A percentile compares a stretch with the other conserved stretches of the same genome.
Conservation (phyloP, 1,140 invertebrate species). For the Pristionchus pacificus region DNA sequence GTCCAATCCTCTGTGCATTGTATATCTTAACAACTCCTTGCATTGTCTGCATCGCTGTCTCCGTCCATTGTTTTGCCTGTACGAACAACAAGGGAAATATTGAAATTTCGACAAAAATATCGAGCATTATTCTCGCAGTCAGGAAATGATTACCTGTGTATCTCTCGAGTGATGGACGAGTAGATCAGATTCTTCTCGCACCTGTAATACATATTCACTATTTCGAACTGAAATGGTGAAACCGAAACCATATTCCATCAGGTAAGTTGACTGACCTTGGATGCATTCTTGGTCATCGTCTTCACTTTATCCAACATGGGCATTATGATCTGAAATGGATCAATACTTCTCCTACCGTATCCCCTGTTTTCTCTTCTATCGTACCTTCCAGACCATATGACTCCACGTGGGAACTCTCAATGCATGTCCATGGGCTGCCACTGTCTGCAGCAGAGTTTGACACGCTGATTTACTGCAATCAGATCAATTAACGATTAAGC, state of each 20-base stretch:
- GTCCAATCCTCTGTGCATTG: slow-evolving; percentile 47
- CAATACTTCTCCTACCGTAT: neutral
- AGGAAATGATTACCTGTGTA: slow-evolving; percentile 69
- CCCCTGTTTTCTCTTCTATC: neutral
- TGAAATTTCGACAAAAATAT: neutral
- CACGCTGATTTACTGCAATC: slow-evolving; percentile 81
- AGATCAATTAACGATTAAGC: neutral
- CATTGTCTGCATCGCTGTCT: slow-evolving; percentile 74
- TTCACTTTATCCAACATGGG: slow-evolving; percentile 87
- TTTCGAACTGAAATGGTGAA: no score
- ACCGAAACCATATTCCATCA: no score
- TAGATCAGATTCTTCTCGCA: slow-evolving; percentile 64
- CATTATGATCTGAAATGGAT: slow-evolving; percentile 76
- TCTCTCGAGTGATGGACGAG: slow-evolving; percentile 96
- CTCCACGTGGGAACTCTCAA: slow-evolving; percentile 45
- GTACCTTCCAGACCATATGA: slow-evolving; percentile 48
- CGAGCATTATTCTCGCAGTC: no score
- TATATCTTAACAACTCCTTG: slow-evolving; percentile 54
- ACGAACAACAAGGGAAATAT: neutral
- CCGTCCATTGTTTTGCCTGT: slow-evolving; percentile 90
- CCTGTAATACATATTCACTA: no score
- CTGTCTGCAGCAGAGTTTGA: slow-evolving; percentile 94
- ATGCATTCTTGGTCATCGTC: slow-evolving; percentile 81
- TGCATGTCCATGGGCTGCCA: slow-evolving; percentile 80
- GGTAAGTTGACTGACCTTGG: slow-evolving; percentile 70